Conservation (phyloP, 2,888 invertebrate genomes). For the Aphidoletes aphidimyza region DNA sequence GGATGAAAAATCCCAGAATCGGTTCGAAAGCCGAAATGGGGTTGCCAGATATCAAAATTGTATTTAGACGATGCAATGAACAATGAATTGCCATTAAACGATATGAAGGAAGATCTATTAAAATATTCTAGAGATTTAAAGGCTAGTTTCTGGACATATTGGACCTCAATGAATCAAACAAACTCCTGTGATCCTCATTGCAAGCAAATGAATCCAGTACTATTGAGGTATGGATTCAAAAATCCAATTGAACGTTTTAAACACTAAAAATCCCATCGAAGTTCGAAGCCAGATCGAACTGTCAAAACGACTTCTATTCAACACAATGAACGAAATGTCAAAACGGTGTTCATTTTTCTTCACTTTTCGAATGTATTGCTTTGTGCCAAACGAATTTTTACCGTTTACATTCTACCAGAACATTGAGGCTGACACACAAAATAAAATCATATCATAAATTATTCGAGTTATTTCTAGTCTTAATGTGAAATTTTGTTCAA, state of each 20-base stretch:
- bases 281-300: not conserved
- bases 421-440: too few relatives aligned
- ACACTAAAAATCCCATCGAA: not conserved
- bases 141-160: too few relatives aligned
- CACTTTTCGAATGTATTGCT: not conserved
- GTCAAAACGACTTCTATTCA: not conserved
- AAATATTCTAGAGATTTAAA: too few relatives aligned
- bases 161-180: too few relatives aligned
- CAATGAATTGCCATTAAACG: too few relatives aligned
- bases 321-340: not conserved
- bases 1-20: not conserved
- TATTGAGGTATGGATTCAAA: not conserved
- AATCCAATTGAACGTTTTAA: not conserved
- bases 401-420: not conserved
- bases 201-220: too few relatives aligned
- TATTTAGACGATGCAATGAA: too few relatives aligned
- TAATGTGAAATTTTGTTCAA: not conserved
- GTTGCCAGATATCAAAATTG: too few relatives aligned
- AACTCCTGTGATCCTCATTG: too few relatives aligned
- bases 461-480: too few relatives aligned
- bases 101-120: too few relatives aligned
- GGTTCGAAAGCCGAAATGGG: not conserved
- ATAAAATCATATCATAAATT: too few relatives aligned
- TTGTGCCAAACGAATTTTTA: not conserved
- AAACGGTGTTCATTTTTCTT: not conserved